Conservation (phyloP, 2,797 vertebrate species). For the Pterois miles region DNA sequence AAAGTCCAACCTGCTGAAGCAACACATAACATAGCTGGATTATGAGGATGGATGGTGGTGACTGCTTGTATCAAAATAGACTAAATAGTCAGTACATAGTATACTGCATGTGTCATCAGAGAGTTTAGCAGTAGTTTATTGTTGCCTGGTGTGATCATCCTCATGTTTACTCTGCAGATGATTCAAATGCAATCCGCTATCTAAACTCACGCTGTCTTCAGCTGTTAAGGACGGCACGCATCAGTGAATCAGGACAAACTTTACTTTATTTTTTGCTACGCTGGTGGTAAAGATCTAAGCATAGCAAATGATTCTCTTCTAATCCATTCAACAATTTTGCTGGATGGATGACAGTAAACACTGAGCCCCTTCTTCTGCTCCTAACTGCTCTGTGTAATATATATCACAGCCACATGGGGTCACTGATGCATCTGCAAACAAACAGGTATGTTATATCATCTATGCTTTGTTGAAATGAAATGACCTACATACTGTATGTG, state of each 20-base stretch:
- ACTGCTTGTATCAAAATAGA: background rate
- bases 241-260: background rate
- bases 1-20: background rate
- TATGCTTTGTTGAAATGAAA: conserved; percentile 9
- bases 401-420: conserved; percentile 19
- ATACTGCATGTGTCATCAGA: background rate
- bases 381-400: background rate
- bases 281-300: background rate
- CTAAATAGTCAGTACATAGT: background rate
- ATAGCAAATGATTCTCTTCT: background rate
- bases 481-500: background rate
- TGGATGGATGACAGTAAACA: background rate
- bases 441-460: background rate
- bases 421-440: conserved; percentile 10
- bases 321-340: background rate
- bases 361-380: background rate
- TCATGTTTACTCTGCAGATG: background rate
- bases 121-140: background rate
- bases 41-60: background rate
- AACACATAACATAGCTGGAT: background rate
- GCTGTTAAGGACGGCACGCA: background rate
- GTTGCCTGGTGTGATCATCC: background rate
- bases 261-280: too few relatives aligned
- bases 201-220: background rate
- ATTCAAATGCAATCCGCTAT: background rate